phyloP scores from a whole-genome alignment of 2,797 vertebrate species.

The Cossypha heuglini region DNA sequence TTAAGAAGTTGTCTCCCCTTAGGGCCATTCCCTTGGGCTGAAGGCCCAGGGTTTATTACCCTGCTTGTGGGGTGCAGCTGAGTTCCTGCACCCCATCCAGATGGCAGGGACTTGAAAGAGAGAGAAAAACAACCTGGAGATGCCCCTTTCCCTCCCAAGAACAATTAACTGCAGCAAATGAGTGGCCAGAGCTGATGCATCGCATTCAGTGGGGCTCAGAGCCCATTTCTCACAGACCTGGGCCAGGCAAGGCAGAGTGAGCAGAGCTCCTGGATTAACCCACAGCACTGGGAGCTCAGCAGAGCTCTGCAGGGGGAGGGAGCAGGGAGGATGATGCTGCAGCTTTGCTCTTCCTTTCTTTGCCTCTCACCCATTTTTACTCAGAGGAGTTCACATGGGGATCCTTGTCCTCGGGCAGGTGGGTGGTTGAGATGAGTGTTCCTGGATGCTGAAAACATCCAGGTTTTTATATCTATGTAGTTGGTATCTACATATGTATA shows the following conservation, averaged over 20 bases:
- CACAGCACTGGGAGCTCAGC: background rate
- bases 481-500: background rate
- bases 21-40: background rate
- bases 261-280: background rate
- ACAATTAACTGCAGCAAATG: constrained; percentile 16
- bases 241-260: background rate
- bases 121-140: background rate
- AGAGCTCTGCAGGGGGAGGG: background rate
- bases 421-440: background rate
- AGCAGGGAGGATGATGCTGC: background rate
- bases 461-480: background rate
- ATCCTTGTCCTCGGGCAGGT: rapidly evolving
- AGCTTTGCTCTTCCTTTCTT: background rate
- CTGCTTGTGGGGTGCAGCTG: background rate
- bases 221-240: constrained; percentile 15
- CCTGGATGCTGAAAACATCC: background rate
- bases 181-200: constrained; percentile 3
- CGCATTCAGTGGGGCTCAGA: background rate
- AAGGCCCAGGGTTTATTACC: background rate
- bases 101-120: background rate
- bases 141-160: background rate
- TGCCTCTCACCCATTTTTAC: background rate
- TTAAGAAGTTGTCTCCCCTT: rapidly evolving
- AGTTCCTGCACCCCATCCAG: background rate
- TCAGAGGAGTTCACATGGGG: rapidly evolving